Evolutionary conservation across 2,113 vertebrate species (phyloP).

Genomic region (Chitala chitala): DNA sequence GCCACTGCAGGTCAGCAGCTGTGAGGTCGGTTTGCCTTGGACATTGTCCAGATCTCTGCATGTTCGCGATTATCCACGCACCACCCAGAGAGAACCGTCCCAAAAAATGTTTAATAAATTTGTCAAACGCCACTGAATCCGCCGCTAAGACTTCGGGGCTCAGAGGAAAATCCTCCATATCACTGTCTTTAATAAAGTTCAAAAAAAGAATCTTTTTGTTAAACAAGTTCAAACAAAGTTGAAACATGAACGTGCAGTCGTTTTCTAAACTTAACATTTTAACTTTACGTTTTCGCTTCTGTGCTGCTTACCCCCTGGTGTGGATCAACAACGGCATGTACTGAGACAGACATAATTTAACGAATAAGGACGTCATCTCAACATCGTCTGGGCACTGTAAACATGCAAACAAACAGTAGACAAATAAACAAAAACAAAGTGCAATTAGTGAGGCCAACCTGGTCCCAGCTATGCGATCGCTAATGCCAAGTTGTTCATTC

Average conservation of each 20-base stretch:
- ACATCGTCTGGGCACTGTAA: too few species aligned
- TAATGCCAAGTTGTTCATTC: not conserved
- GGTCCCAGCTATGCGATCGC: not conserved
- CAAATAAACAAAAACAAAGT: not conserved
- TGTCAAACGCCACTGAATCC: slow-evolving; percentile 31
- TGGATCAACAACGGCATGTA: too few species aligned
- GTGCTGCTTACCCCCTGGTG: too few species aligned
- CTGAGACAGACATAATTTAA: too few species aligned
- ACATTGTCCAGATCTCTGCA: slow-evolving; percentile 53
- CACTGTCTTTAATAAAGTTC: too few species aligned
- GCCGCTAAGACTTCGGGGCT: not conserved
- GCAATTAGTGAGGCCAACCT: not conserved
- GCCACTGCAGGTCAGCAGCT: slow-evolving; percentile 43
- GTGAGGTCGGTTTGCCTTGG: slow-evolving; percentile 54
- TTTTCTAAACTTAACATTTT: too few species aligned
- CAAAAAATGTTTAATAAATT: slow-evolving; percentile 60
- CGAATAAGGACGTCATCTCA: too few species aligned
- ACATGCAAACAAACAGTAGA: not conserved
- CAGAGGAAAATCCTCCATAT: not conserved
- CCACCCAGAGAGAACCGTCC: slow-evolving; percentile 56
- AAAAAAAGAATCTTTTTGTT: too few species aligned
- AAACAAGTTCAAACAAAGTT: not conserved
- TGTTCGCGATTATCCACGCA: slow-evolving; percentile 53
- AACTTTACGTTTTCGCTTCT: too few species aligned
- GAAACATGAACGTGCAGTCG: too few species aligned